Conservation (phyloP, 2,797 vertebrate species). For the Salmo trutta region DNA sequence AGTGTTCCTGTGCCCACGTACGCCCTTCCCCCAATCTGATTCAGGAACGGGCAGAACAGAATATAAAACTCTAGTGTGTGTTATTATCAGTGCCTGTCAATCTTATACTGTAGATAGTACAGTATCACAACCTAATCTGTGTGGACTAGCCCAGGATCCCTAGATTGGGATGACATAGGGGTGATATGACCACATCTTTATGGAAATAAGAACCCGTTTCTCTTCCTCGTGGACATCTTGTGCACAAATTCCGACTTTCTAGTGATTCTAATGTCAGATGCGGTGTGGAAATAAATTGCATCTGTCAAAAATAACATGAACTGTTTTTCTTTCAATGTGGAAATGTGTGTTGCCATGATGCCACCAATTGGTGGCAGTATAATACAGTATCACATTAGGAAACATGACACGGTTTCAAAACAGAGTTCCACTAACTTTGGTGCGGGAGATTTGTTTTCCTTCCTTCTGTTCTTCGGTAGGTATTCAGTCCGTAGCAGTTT, state of each 20-base stretch:
- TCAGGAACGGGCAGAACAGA: conserved; percentile 17
- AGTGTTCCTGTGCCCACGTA: too few species aligned
- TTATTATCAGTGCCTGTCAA: conserved; percentile 78
- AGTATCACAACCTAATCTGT: conserved; percentile 54
- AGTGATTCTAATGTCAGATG: conserved; percentile 48
- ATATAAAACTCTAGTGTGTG: conserved; percentile 51
- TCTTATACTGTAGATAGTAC: conserved; percentile 59
- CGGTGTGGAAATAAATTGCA: conserved; percentile 63
- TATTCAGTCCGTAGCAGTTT: too few species aligned
- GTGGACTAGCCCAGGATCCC: conserved; percentile 20
- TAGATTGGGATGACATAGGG: conserved; percentile 22
- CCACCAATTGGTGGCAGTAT: conserved; percentile 64
- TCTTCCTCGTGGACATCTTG: conserved; percentile 41
- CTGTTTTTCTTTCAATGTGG: not conserved
- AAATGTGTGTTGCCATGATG: not conserved
- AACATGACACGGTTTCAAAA: not conserved
- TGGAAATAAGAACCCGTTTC: conserved; percentile 48
- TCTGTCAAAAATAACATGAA: conserved; percentile 36
- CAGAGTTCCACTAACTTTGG: not conserved
- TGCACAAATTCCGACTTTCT: conserved; percentile 33
- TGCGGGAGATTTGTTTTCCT: too few species aligned
- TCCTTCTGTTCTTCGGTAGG: too few species aligned
- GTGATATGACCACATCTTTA: conserved; percentile 40
- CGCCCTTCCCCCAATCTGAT: not conserved
- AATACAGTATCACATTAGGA: conserved; percentile 25